These are phyloP conservation scores for Philhelius pedissequus DNA, from an alignment of 2,888 invertebrate genomes.

Conservation along the genomic window DNA sequence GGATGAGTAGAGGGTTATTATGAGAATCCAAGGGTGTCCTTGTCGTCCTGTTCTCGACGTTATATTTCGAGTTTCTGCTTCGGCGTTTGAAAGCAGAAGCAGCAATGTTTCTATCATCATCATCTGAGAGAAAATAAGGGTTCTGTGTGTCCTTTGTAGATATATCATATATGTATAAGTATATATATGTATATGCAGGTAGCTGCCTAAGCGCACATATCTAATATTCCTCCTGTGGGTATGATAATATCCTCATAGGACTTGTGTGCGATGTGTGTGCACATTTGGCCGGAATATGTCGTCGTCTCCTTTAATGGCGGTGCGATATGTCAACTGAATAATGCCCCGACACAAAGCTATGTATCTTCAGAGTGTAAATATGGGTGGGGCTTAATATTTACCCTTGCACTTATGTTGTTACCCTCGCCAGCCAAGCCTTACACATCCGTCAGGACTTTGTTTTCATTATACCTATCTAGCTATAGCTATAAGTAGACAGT, in stretches of 20 bases:
- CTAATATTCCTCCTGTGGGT: conserved; percentile 63
- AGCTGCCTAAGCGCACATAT: conserved; percentile 63
- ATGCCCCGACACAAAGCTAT: conserved; percentile 68
- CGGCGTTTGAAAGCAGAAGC: conserved; percentile 52
- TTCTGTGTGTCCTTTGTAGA: conserved; percentile 36
- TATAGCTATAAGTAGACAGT: no score
- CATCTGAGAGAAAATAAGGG: conserved; percentile 50
- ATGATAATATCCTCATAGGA: conserved; percentile 35
- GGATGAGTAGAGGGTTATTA: conserved; percentile 15
- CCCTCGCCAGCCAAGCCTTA: conserved; percentile 48
- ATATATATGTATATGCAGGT: no score
- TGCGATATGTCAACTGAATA: conserved; percentile 69
- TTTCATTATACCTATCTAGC: neutral
- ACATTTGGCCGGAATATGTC: conserved; percentile 71
- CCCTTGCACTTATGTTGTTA: conserved; percentile 69
- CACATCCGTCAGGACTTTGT: conserved; percentile 22
- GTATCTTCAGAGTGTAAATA: conserved; percentile 68
- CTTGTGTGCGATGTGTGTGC: conserved; percentile 51
- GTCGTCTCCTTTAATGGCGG: conserved; percentile 72
- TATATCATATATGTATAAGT: neutral
- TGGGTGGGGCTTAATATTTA: conserved; percentile 69
- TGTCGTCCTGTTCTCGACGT: neutral
- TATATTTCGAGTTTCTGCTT: conserved; percentile 39
- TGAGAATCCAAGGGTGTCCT: conserved; percentile 24
- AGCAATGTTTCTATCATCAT: conserved; percentile 31